phyloP scores from a whole-genome alignment of 2,888 invertebrate genomes.

The Microctonus aethiopoides region DNA sequence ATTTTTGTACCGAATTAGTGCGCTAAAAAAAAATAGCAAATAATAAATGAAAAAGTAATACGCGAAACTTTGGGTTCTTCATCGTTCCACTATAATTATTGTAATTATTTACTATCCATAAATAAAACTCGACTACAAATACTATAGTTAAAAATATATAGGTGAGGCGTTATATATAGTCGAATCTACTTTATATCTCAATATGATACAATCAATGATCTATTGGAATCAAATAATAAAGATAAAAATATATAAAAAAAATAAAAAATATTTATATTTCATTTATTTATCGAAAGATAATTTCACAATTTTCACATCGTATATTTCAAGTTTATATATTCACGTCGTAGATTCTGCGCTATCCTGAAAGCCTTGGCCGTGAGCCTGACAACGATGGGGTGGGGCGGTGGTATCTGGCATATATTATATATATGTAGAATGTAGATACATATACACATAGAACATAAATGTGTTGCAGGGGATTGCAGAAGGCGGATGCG shows the following conservation, averaged over 20 bases:
- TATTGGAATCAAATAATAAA: neutral
- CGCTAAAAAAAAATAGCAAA: too few species aligned
- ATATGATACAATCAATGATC: too few species aligned
- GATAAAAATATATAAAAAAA: neutral
- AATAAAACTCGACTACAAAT: too few species aligned
- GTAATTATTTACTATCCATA: too few species aligned
- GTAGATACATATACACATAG: too few species aligned
- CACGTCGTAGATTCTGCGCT: neutral
- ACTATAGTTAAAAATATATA: too few species aligned
- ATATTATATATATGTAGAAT: neutral
- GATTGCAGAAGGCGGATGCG: constrained; percentile 16
- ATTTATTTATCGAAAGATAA: constrained; percentile 22
- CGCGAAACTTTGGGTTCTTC: too few species aligned
- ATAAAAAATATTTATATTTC: neutral
- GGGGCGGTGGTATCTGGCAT: neutral
- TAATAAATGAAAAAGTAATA: too few species aligned
- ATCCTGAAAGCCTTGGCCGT: constrained; percentile 32
- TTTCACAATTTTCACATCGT: neutral
- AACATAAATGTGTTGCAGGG: constrained; percentile 9
- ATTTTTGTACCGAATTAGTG: too few species aligned
- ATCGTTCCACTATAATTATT: too few species aligned
- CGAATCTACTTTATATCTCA: too few species aligned
- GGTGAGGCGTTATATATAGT: too few species aligned
- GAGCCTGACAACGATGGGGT: constrained; percentile 22
- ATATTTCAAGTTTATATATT: neutral